Evolutionary conservation across 2,113 vertebrate species (phyloP).

Genomic region (Sorex araneus): DNA sequence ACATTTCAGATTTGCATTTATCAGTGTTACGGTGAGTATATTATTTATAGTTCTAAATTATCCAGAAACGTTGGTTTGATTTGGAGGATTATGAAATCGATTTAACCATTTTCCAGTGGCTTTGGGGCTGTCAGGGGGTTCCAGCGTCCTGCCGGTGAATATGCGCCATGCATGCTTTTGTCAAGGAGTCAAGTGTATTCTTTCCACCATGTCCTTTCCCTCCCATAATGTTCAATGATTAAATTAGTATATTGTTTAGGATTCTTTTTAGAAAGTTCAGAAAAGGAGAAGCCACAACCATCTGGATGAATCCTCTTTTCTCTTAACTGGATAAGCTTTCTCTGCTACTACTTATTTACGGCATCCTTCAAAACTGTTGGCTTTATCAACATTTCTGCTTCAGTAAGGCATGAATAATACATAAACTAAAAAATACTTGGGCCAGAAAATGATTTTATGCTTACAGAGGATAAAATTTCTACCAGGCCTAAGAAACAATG

Average conservation of each 20-base stretch:
- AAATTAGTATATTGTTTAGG: background rate
- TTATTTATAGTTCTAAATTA: background rate
- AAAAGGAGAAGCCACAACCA: constrained; percentile 9
- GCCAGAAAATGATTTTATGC: constrained; percentile 64
- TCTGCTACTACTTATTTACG: background rate
- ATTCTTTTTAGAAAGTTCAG: constrained; percentile 47
- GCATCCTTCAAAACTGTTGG: background rate
- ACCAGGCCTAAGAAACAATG: constrained; percentile 41
- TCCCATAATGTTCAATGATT: background rate
- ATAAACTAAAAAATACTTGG: constrained; percentile 58
- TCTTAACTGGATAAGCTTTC: no score
- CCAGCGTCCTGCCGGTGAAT: background rate
- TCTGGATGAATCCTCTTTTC: no score
- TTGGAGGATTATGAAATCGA: background rate
- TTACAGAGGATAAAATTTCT: constrained; percentile 59
- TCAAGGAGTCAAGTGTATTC: constrained; percentile 28
- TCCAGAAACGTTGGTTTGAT: background rate
- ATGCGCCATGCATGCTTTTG: background rate
- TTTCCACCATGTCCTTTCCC: rapidly evolving
- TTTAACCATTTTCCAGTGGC: background rate
- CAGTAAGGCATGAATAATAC: constrained; percentile 31
- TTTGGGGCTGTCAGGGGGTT: background rate
- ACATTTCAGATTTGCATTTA: background rate
- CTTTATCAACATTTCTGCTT: constrained; percentile 57
- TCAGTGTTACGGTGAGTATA: background rate